Base-by-base conservation (phyloP, 2,888 invertebrate species). In the Hesperia comma region DNA sequence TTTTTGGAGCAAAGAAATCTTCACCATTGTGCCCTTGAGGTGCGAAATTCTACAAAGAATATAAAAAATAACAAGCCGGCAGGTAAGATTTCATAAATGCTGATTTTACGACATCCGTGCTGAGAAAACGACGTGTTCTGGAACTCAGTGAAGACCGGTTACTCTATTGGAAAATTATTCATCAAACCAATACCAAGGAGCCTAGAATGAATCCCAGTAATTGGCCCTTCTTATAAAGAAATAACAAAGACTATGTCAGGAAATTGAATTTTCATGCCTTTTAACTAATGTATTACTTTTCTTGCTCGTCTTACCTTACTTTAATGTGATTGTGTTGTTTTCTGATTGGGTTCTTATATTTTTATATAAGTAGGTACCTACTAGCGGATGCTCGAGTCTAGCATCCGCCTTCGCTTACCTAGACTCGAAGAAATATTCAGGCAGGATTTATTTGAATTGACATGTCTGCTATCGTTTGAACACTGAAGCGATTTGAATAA, bases 121-220 rank as follows among this genome's bases (percentile, higher is more conserved):
- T 32, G 58, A 58, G 57, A 64, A 64, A 56, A 63, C 57, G 41
- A n/a, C 58, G 57, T 51, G 33, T 57, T 41, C 26, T 1, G 12
- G 43, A 43, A 26, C 64, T 21, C n/a, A 10, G 21, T 14, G 33
- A 60, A 14, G 66, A 66, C 60, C 69, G 76, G 78, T 75, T 78
- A 69, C 75, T 83, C 79, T 73, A 80, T 82, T 75, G 84, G 82
- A 84, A 85, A 85, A 86, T 84, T 87, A 86, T 87, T 87, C 86
- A 86, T 84, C 81, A 84, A 87, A 85, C 86, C 81, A 82, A 77
- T 75, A 75, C 74, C 74, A 78, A 79, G 80, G 77, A 75, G 70
- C 75, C 73, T 69, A 77, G 74, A 77, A 82, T 79, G 78, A 82
- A 82, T 79, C 75, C 75, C 79, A 64, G 81, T 88, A 86, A 88